Conservation (phyloP, 2,797 vertebrate genomes). For the Lates japonicus region DNA sequence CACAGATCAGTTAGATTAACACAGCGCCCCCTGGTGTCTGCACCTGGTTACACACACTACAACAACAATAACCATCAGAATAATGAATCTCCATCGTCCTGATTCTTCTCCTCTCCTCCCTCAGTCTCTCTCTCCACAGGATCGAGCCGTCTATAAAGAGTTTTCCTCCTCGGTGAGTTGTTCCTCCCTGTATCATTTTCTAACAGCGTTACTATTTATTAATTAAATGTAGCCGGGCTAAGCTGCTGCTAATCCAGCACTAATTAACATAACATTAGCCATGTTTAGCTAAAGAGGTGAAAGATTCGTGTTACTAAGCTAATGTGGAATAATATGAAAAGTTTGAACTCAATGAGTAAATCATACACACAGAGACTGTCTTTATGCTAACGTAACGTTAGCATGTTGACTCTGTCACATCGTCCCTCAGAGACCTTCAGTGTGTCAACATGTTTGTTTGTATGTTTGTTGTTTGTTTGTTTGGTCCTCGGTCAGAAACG, state of each 20-base stretch:
- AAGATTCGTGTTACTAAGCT: too few relatives aligned
- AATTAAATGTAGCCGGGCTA: too few relatives aligned
- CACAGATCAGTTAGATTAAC: too few relatives aligned
- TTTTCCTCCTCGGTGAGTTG: slow-evolving; percentile 84
- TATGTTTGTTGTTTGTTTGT: background rate
- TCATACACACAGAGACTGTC: too few relatives aligned
- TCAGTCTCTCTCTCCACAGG: slow-evolving; percentile 87
- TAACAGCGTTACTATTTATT: too few relatives aligned
- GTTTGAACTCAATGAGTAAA: too few relatives aligned
- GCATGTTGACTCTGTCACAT: background rate
- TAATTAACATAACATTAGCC: too few relatives aligned
- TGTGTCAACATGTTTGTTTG: background rate
- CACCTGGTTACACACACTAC: background rate
- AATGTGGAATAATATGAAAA: too few relatives aligned
- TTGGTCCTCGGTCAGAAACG: slow-evolving; percentile 77
- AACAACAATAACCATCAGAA: background rate
- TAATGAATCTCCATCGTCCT: background rate
- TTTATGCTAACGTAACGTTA: background rate
- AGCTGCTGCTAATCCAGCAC: too few relatives aligned
- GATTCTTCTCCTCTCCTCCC: background rate
- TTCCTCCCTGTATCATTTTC: too few relatives aligned
- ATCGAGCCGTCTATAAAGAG: slow-evolving; percentile 85
- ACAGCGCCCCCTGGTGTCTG: background rate
- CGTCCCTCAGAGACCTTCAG: too few relatives aligned
- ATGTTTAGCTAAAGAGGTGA: too few relatives aligned